phyloP scores from a whole-genome alignment of 1,140 invertebrate species.

The Pectinophora gossypiella region DNA sequence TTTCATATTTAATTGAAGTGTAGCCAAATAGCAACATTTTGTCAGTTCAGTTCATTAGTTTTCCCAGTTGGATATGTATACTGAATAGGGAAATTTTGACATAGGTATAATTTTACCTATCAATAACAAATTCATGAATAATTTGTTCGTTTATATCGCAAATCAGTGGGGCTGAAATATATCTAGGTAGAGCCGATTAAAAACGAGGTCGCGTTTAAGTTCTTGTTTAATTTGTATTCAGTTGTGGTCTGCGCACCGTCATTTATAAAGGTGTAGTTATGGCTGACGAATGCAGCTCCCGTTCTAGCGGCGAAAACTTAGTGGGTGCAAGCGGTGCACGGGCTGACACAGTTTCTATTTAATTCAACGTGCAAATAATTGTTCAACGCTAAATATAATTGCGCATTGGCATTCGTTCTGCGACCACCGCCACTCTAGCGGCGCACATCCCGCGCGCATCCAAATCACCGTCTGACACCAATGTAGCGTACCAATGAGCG shows the following conservation, averaged over 20 bases:
- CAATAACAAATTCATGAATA: too few species aligned
- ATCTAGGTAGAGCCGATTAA: conserved; percentile 16
- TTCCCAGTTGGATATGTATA: background rate
- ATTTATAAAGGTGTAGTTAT: conserved; percentile 20
- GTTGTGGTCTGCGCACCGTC: conserved; percentile 12
- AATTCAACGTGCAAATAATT: conserved; percentile 48
- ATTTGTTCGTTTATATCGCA: background rate
- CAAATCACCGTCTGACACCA: conserved; percentile 49
- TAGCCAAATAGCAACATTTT: background rate
- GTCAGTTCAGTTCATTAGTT: background rate
- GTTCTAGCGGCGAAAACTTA: background rate
- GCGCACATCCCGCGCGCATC: conserved; percentile 49
- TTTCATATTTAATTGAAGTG: background rate
- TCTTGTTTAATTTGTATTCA: conserved; percentile 14
- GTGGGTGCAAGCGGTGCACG: background rate
- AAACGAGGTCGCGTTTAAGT: conserved; percentile 8
- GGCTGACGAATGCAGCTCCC: conserved; percentile 1
- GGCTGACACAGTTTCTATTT: conserved; percentile 50
- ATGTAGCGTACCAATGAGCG: conserved; percentile 57
- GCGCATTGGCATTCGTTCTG: conserved; percentile 54
- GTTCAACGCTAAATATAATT: conserved; percentile 65
- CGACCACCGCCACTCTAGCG: conserved; percentile 35
- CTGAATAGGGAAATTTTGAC: too few species aligned
- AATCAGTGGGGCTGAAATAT: conserved; percentile 10
- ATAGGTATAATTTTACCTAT: too few species aligned